Percentiles rank a stretch among this genome's conserved stretches.
Conservation (phyloP, 2,888 invertebrate genomes). For the Unio delphinus region DNA sequence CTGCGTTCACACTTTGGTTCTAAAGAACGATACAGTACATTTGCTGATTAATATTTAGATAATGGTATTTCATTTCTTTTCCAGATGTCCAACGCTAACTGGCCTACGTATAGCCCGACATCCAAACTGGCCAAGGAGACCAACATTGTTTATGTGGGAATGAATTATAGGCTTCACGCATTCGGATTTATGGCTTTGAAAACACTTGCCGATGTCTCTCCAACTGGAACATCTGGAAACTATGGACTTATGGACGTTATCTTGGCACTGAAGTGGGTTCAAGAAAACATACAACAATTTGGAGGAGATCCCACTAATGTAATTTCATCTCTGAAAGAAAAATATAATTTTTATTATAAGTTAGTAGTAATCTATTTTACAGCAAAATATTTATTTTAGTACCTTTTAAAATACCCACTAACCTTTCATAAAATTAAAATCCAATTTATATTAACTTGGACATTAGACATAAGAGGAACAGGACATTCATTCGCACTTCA, state of each 20-base stretch:
- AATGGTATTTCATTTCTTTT: too few species aligned
- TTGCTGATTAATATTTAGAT: too few species aligned
- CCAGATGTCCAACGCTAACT: conserved; percentile 35
- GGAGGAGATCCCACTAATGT: conserved; percentile 48
- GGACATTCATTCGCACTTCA: too few species aligned
- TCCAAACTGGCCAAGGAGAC: conserved; percentile 83
- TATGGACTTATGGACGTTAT: conserved; percentile 56
- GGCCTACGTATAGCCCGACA: conserved; percentile 75
- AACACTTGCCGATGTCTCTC: conserved; percentile 62
- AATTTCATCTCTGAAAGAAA: background rate
- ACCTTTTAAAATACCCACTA: too few species aligned
- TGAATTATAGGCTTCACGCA: conserved; percentile 83
- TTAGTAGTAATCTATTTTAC: too few species aligned
- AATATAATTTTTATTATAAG: too few species aligned
- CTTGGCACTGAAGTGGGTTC: conserved; percentile 44
- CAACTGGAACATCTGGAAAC: conserved; percentile 41
- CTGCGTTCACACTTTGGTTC: too few species aligned
- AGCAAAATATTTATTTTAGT: too few species aligned
- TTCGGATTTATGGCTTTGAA: conserved; percentile 83
- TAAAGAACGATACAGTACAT: too few species aligned
- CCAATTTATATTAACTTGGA: too few species aligned
- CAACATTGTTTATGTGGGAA: conserved; percentile 88
- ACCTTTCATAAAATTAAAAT: too few species aligned
- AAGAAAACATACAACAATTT: conserved; percentile 47
- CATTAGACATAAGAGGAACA: too few species aligned